Base-by-base conservation (phyloP, 1,140 invertebrate species). In the Hesperophylax magnus region DNA sequence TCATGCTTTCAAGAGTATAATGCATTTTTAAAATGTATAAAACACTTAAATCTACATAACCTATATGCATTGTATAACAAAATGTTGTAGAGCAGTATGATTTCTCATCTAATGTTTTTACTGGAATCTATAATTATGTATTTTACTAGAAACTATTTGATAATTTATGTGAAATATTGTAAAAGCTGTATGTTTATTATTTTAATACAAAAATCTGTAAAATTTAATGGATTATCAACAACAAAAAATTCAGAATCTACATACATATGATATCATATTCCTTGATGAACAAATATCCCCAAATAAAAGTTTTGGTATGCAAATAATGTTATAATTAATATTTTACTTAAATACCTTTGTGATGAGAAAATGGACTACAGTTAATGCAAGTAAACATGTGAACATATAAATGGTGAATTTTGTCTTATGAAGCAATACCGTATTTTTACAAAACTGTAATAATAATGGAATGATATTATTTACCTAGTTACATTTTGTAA, bases 11-110 rank as follows among this genome's bases (percentile, higher is more conserved):
- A 82, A 80, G 78, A 83, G 58, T 83, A 80, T 78, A 79, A 82
- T 84, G 80, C 83, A 79, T 80, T 47, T 76, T 79, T 80, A 81
- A 77, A 76, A 76, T 82, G 83, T 84, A 84, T 82, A 84, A 84
- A 84, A 84, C 83, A 84, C 83, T 84, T 84, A 84, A 63, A 80
- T 82, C 80, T 84, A 84, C 54, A 54, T 84, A 84, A 84, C 78
- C 83, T 84, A 84, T 81, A 82, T 82, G 80, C 47, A 65, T 60
- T 80, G 34, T 60, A 20, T 63, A 84, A 81, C 80, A 82, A 79
- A 84, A 84, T 79, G 76, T 79, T 15, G 71, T 71, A 75, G 76
- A 80, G 77, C 77, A 14, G 47, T 83, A 81, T 54, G 31, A 81
- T 77, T 81, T 79, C 71, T 79, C 69, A 76, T 78, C 67, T 72